Percentiles rank a stretch among this genome's conserved stretches.
These are phyloP conservation scores for Passer montanus DNA, from an alignment of 2,113 vertebrate genomes.

Conservation along the genomic window DNA sequence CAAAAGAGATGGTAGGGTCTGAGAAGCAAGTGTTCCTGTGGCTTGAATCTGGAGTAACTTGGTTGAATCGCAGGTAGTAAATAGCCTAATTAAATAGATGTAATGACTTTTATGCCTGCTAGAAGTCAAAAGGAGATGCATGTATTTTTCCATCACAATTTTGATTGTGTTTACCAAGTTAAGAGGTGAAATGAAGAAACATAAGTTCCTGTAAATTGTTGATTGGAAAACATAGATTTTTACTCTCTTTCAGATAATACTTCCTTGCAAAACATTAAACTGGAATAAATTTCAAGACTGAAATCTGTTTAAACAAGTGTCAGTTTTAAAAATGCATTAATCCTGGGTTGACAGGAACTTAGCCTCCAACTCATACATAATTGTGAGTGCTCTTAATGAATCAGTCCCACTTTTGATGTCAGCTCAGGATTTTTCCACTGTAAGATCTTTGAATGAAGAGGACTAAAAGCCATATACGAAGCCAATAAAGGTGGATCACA, in stretches of 20 bases:
- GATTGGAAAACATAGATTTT: background rate
- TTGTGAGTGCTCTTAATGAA: background rate
- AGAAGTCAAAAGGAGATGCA: background rate
- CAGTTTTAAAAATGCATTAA: background rate
- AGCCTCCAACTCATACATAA: background rate
- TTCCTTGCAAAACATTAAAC: background rate
- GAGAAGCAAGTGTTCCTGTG: background rate
- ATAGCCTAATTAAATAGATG: background rate
- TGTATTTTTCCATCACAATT: background rate
- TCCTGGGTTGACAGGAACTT: background rate
- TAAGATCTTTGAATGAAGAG: slow-evolving; percentile 41
- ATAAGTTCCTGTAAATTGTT: background rate
- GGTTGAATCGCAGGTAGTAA: background rate
- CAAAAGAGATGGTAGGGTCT: background rate
- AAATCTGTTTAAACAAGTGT: slow-evolving; percentile 18
- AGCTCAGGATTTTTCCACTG: slow-evolving; percentile 33
- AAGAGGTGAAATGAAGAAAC: background rate
- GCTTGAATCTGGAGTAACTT: background rate
- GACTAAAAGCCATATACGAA: slow-evolving; percentile 57
- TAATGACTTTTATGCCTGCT: background rate
- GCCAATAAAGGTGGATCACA: background rate
- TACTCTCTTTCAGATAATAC: background rate
- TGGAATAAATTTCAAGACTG: background rate
- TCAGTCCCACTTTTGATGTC: background rate
- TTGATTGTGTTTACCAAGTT: background rate